Conservation (phyloP, 2,888 invertebrate species). For the Aproaerema taeniolella region DNA sequence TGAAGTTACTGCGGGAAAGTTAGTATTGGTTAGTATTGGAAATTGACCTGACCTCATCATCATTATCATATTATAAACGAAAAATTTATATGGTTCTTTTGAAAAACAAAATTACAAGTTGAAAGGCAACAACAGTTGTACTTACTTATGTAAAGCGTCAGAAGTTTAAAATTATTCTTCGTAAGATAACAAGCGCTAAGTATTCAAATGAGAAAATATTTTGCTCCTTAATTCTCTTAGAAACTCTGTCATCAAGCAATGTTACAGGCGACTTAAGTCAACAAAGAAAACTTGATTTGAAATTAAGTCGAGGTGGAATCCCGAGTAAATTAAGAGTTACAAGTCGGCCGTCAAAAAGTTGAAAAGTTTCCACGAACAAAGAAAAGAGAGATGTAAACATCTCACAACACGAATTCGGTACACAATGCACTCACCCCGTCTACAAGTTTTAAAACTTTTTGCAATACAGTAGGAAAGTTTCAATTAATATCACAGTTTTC, state of each 20-base stretch:
- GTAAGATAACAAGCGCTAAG: too few relatives aligned
- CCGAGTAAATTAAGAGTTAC: neutral
- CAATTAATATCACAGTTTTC: conserved; percentile 76
- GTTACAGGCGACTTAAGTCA: neutral
- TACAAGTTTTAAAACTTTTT: conserved; percentile 46
- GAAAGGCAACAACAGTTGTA: neutral
- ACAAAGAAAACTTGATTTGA: conserved; percentile 8
- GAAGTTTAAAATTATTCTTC: neutral
- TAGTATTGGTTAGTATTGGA: too few relatives aligned
- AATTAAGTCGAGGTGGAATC: conserved; percentile 9
- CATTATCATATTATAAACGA: too few relatives aligned
- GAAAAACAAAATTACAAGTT: too few relatives aligned
- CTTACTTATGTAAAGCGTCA: neutral
- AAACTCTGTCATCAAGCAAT: neutral
- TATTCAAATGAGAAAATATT: neutral
- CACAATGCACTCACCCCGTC: conserved; percentile 27
- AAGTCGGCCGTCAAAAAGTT: conserved; percentile 1
- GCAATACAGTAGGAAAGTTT: conserved; percentile 62
- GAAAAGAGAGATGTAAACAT: neutral
- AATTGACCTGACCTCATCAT: too few relatives aligned
- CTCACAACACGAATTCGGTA: neutral
- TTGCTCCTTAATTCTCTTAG: neutral
- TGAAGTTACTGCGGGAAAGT: too few relatives aligned
- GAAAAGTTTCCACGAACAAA: conserved; percentile 4
- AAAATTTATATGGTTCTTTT: too few relatives aligned